phyloP scores from a whole-genome alignment of 35 echinoderm and acorn worm genomes.

The Diadema setosum region DNA sequence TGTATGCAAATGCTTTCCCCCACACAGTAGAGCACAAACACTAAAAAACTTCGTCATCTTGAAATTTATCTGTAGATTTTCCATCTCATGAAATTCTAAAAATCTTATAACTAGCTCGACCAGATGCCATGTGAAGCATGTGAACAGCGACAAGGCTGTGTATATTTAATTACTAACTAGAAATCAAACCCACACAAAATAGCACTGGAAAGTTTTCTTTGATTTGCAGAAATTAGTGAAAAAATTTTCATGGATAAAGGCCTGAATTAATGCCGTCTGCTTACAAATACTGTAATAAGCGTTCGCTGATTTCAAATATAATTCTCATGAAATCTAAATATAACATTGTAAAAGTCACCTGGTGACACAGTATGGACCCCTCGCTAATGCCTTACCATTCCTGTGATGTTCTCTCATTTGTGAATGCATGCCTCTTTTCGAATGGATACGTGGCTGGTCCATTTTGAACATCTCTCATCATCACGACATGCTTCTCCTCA shows the following conservation, averaged over 20 bases:
- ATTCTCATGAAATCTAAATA: background rate
- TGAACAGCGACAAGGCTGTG: no score
- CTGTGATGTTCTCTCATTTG: constrained; percentile 36
- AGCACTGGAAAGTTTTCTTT: background rate
- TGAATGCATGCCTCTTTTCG: constrained; percentile 53
- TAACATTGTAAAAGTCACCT: background rate
- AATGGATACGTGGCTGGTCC: constrained; percentile 63
- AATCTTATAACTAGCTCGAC: no score
- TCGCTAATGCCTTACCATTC: constrained; percentile 14
- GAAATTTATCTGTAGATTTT: no score
- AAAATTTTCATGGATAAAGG: background rate
- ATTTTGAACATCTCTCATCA: background rate
- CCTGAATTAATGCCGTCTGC: background rate
- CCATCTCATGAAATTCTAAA: no score
- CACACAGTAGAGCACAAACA: no score
- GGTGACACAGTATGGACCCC: background rate
- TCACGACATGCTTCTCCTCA: constrained; percentile 10
- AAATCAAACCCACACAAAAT: no score
- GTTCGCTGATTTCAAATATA: background rate
- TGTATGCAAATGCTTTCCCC: no score
- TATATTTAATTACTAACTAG: no score
- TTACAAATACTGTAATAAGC: background rate
- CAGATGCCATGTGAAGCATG: no score
- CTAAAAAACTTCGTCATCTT: no score
- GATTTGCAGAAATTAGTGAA: background rate